These are phyloP conservation scores for Epsilonema sp. DNA, from an alignment of 2,888 invertebrate genomes.

Conservation along the genomic window DNA sequence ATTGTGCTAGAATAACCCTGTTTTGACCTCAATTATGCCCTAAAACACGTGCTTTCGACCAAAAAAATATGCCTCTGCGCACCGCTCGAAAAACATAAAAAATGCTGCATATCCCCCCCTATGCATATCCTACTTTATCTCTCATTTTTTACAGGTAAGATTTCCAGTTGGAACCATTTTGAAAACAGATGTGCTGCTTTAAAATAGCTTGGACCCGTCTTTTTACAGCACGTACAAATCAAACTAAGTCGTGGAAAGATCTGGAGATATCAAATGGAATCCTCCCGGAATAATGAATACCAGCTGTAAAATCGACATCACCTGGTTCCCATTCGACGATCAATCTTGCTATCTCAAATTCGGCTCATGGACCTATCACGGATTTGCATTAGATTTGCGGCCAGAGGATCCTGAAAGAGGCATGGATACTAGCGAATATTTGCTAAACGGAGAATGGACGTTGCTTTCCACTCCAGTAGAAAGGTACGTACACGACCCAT, in stretches of 20 bases:
- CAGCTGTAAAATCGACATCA: too few relatives aligned
- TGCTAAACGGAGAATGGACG: slow-evolving; percentile 97
- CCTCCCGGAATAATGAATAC: slow-evolving; percentile 10
- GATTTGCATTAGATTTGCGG: slow-evolving; percentile 1
- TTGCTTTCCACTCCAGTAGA: slow-evolving; percentile 40
- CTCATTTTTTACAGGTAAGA: too few relatives aligned
- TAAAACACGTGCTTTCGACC: too few relatives aligned
- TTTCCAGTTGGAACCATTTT: too few relatives aligned
- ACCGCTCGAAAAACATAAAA: too few relatives aligned
- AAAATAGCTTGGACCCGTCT: slow-evolving; percentile 43
- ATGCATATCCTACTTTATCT: too few relatives aligned
- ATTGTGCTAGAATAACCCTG: too few relatives aligned
- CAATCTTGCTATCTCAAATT: too few relatives aligned
- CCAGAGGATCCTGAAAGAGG: slow-evolving; percentile 8
- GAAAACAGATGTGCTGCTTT: slow-evolving; percentile 97
- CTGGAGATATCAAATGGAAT: slow-evolving; percentile 12
- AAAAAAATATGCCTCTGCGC: too few relatives aligned
- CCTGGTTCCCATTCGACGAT: too few relatives aligned
- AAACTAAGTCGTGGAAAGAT: slow-evolving; percentile 1
- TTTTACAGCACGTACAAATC: slow-evolving; percentile 15
- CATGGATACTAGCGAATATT: slow-evolving; percentile 52
- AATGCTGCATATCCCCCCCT: too few relatives aligned
- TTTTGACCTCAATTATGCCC: too few relatives aligned
- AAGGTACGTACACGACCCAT: neutral
- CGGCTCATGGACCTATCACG: slow-evolving; percentile 96